phyloP scores from a whole-genome alignment of 1,140 invertebrate genomes.

The Macrobrachium nipponense region DNA sequence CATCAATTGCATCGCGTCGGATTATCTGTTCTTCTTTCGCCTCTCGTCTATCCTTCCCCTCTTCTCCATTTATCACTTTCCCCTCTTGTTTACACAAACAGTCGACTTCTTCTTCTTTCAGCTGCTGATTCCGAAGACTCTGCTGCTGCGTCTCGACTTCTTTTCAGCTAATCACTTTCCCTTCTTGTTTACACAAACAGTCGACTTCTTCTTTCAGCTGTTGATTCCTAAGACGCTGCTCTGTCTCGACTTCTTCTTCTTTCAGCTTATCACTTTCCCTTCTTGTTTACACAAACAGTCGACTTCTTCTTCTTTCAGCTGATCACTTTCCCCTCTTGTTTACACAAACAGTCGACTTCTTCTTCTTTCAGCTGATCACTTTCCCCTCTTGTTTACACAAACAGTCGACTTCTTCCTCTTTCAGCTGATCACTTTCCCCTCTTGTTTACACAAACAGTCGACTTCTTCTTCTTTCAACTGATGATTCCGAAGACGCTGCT shows the following conservation, averaged over 20 bases:
- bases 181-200: too few relatives aligned
- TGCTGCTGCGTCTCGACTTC: too few relatives aligned
- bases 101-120: background rate
- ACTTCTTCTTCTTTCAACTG: background rate
- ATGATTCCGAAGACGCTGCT: too few relatives aligned
- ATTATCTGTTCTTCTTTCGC: background rate
- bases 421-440: background rate
- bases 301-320: background rate
- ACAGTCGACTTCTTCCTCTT: background rate
- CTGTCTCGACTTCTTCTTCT: background rate
- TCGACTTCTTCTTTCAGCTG: too few relatives aligned
- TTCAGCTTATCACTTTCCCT: background rate
- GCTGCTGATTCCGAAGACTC: too few relatives aligned
- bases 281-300: background rate
- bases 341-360: too few relatives aligned
- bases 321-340: background rate
- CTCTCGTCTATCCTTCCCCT: background rate
- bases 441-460: background rate
- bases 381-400: background rate
- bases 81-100: background rate
- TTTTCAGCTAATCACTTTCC: background rate
- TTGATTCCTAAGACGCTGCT: too few relatives aligned
- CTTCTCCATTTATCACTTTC: background rate
- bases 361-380: background rate
- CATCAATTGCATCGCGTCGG: too few relatives aligned